A percentile compares a stretch with the other conserved stretches of the same genome.
Evolutionary conservation across 2,888 invertebrate species (phyloP).

Genomic region (Leucophenga maculata): DNA sequence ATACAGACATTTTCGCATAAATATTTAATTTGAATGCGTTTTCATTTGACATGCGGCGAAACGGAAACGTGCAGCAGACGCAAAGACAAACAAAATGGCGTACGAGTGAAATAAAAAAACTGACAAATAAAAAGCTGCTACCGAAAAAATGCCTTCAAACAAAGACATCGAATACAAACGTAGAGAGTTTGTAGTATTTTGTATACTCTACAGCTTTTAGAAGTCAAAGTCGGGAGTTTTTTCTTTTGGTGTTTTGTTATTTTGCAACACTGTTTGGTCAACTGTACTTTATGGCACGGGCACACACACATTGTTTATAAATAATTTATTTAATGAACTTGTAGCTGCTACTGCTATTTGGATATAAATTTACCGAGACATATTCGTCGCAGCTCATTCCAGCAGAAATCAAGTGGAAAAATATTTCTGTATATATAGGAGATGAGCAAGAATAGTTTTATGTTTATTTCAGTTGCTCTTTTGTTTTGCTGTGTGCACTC

Average conservation of each 20-base stretch:
- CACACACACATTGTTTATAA: constrained; percentile 63
- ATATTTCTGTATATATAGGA: neutral
- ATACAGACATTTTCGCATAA: constrained; percentile 67
- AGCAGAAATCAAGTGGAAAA: neutral
- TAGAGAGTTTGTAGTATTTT: no score
- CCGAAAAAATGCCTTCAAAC: constrained; percentile 22
- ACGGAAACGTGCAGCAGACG: constrained; percentile 34
- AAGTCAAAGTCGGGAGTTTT: no score
- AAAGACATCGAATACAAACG: neutral
- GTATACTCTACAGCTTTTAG: no score
- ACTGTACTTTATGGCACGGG: constrained; percentile 47
- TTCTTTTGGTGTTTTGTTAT: constrained; percentile 45
- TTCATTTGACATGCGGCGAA: constrained; percentile 56
- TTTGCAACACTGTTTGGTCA: constrained; percentile 48
- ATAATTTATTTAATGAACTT: constrained; percentile 69
- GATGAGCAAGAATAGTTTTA: neutral
- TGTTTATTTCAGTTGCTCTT: neutral
- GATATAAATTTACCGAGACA: constrained; percentile 15
- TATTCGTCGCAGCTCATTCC: constrained; percentile 21
- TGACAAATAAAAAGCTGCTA: constrained; percentile 50
- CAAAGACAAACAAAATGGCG: constrained; percentile 45
- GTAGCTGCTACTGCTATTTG: constrained; percentile 42
- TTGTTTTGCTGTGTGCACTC: neutral
- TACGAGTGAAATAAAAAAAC: constrained; percentile 21
- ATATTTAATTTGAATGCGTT: constrained; percentile 69